Base-by-base conservation (phyloP, 2,888 invertebrate species). In the Agrochola lota region DNA sequence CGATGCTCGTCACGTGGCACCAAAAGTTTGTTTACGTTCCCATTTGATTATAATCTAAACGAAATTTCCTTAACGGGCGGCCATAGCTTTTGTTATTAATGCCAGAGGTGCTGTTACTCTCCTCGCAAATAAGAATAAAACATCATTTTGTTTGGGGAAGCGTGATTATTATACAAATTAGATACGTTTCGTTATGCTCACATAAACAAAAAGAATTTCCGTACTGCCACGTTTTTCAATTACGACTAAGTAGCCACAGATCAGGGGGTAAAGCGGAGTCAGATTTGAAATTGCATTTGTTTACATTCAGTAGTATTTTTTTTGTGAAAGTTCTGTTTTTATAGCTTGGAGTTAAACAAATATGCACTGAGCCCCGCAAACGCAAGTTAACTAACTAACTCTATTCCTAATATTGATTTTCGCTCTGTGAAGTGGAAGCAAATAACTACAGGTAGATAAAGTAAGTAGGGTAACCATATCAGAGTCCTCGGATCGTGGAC, bases 1-100 rank as follows among this genome's bases (percentile, higher is more conserved):
- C 90, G 88, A 95, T 94, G 93, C 95, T 84, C 86, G 92, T 93
- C 95, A 95, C 96, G 95, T 94, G 93, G 91, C 91, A 76, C 85
- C 84, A 92, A 93, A 94, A 95, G 93, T 95, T 96, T 96, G 95
- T 95, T 96, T 95, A 95, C 94, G 93, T 92, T 94, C 91, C 92
- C 93, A 94, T 95, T 94, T 94, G 94, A 95, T 95, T 94, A 93
- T 93, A 93, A 93, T 92, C 91, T 92, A 91, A 91, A 91, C 91
- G 88, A 89, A 92, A 92, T 93, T 93, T 90, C 87, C 90, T 88
- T 91, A 93, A 91, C 91, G 91, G 91, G 89, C 87, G 86, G 84
- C 89, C 87, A 89, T 89, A 87, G 88, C 88, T 89, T 91, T 91
- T 85, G 86, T 91, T 89, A 85, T 89, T 89, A 89, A 87, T 86